Percentiles rank a stretch among this genome's conserved stretches.
phyloP scores from a whole-genome alignment of 2,113 vertebrate genomes.

The Martes martes region DNA sequence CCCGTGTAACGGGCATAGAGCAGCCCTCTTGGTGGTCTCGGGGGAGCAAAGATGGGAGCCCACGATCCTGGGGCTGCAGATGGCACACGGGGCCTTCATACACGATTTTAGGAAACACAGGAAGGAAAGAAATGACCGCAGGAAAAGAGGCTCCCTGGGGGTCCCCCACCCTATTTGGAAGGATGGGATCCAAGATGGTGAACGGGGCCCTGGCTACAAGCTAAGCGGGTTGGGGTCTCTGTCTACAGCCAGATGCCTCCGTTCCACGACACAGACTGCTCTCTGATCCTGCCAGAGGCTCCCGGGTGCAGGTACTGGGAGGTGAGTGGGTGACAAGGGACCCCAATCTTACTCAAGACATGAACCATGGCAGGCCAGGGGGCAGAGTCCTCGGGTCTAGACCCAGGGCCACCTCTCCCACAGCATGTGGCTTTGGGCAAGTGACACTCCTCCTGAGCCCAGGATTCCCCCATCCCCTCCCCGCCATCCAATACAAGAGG shows the following conservation, averaged over 20 bases:
- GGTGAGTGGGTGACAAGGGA: background rate
- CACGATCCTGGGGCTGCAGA: background rate
- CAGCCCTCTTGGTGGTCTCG: background rate
- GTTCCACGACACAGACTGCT: fast-evolving
- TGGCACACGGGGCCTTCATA: background rate
- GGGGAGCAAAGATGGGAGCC: background rate
- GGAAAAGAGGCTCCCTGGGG: background rate
- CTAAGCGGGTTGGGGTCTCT: background rate
- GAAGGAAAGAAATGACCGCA: background rate
- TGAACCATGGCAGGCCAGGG: background rate
- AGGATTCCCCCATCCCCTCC: background rate
- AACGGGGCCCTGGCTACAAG: background rate
- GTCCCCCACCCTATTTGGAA: background rate
- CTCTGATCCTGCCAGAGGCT: background rate
- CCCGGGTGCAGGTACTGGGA: fast-evolving
- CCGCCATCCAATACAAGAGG: background rate
- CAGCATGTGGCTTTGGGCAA: background rate
- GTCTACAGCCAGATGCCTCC: background rate
- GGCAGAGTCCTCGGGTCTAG: background rate
- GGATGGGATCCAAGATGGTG: background rate
- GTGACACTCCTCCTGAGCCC: background rate
- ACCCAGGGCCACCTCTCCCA: background rate
- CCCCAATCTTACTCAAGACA: background rate
- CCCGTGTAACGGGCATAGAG: background rate
- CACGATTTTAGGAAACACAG: background rate